A percentile compares a stretch with the other conserved stretches of the same genome.
phyloP scores from a whole-genome alignment of 2,113 vertebrate species.

The Myrmophylax atrothorax region DNA sequence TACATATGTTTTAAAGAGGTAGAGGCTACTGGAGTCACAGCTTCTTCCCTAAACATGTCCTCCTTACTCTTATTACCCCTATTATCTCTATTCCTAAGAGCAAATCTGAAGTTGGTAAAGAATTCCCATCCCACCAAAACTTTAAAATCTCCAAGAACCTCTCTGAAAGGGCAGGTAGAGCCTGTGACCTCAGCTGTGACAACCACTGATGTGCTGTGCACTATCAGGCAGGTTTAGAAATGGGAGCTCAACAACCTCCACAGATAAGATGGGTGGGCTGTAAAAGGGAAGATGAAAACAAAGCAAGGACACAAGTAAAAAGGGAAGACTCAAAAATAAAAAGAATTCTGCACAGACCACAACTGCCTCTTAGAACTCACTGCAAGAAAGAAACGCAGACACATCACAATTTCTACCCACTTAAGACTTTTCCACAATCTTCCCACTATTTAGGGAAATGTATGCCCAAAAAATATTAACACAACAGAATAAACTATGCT shows the following conservation, averaged over 20 bases:
- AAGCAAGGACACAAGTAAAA: background rate
- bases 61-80: too few species aligned
- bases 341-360: background rate
- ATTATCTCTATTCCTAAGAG: background rate
- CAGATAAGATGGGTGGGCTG: background rate
- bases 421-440: background rate
- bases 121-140: background rate
- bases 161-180: background rate
- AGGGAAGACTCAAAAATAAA: background rate
- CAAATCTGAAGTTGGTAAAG: background rate
- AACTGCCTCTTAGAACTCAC: background rate
- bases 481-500: slow-evolving; percentile 7
- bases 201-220: background rate
- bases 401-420: background rate
- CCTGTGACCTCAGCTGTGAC: background rate
- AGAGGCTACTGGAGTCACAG: background rate
- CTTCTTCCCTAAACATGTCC: background rate
- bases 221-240: accelerated
- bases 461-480: background rate
- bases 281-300: background rate
- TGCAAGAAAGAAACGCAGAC: background rate
- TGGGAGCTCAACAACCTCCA: background rate
- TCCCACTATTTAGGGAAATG: background rate
- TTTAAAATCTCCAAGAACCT: background rate
- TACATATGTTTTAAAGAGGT: background rate